Conservation (phyloP, 2,888 invertebrate species). For the Tolmerus cingulatus region DNA sequence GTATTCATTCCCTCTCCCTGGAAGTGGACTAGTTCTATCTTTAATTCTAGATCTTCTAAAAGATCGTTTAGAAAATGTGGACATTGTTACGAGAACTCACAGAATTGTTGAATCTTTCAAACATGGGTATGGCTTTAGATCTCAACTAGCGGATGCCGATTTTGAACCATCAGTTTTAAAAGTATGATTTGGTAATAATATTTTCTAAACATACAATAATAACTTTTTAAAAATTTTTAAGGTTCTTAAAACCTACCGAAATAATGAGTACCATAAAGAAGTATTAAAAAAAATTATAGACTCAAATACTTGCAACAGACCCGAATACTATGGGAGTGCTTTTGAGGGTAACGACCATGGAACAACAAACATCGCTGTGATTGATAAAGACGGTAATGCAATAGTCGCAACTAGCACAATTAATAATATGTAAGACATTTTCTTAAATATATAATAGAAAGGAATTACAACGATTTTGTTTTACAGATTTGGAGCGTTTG, state of each 20-base stretch:
- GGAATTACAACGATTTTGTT: background rate
- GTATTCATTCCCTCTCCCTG: slow-evolving; percentile 82
- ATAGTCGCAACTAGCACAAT: slow-evolving; percentile 90
- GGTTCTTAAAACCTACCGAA: slow-evolving; percentile 72
- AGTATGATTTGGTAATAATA: slow-evolving; percentile 28
- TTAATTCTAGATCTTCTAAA: slow-evolving; percentile 83
- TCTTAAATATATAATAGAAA: slow-evolving; percentile 56
- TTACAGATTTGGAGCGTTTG: slow-evolving; percentile 81
- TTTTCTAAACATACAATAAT: background rate
- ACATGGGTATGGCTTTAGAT: slow-evolving; percentile 83
- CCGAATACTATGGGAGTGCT: slow-evolving; percentile 76
- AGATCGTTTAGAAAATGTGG: slow-evolving; percentile 61
- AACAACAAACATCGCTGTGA: slow-evolving; percentile 85
- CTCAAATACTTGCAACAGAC: slow-evolving; percentile 70
- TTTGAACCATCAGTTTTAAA: slow-evolving; percentile 57
- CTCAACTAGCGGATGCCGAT: slow-evolving; percentile 73
- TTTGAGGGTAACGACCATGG: slow-evolving; percentile 78
- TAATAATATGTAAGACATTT: slow-evolving; percentile 71
- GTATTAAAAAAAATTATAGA: slow-evolving; percentile 65
- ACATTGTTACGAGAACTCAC: background rate
- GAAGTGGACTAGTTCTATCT: slow-evolving; percentile 82
- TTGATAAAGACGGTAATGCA: slow-evolving; percentile 88
- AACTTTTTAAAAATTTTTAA: slow-evolving; percentile 57
- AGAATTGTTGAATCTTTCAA: background rate
- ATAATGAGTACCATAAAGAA: slow-evolving; percentile 68